Evolutionary conservation across 2,113 vertebrate genomes (phyloP), one percentile per base, ranked within the genome.

Genomic region (Fulica atra): DNA sequence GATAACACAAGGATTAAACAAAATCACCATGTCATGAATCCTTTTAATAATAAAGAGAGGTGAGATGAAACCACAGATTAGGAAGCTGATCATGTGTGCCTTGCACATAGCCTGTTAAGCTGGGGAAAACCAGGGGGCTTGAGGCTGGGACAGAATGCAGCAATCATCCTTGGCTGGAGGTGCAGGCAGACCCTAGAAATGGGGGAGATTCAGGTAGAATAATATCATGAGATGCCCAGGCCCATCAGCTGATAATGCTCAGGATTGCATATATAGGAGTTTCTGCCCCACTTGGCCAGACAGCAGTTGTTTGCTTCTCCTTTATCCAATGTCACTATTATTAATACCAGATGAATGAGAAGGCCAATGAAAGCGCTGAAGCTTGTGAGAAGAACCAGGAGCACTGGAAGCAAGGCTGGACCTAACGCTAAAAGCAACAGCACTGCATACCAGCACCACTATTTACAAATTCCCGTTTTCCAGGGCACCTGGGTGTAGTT

Each of bases 191-290:
- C 35, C 16, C 40, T 16, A 28, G 33, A 21, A 57, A 57, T 3
- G 4, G 11, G 4, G 1, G 7, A 74, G 14, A 16, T 7, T 12
- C 4, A 0, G 7, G 11, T 2, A 78, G 16, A 35, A 0, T 26
- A 69, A 73, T 1, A 1, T 8, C 15, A 9, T 2, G 5, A 28
- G 15, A 19, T 72, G 31, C 20, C 24, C 42, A 63, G 29, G 29
- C 26, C 59, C 26, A 16, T n/a, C 29, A 13, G 36, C 15, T 57
- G 42, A 26, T n/a, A 72, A 42, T 31, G 23, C 33, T 51, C 46
- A 31, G 9, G 16, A n/a, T 7, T 28, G 33, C 44, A 46, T 46
- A 46, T 46, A 19, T 21, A 31, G 17, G 13, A 56, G 28, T 24
- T 73, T 25, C 24, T 70, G 25, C 4, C 21, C 61, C 70, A 9